phyloP scores from a whole-genome alignment of 2,113 vertebrate genomes.

The Syngnathoides biaculeatus region DNA sequence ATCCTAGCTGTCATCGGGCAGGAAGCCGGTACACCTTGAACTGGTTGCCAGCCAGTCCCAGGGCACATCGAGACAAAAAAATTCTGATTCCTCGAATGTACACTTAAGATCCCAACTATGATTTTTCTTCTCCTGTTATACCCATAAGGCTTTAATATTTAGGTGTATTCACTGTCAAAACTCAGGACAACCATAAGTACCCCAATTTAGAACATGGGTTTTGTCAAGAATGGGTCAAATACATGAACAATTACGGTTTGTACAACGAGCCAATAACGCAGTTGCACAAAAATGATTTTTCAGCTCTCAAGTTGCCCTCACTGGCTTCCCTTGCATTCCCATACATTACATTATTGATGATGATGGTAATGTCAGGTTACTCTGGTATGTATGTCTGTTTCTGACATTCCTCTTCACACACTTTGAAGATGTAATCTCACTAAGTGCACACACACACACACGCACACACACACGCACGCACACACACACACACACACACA shows the following conservation, averaged over 20 bases:
- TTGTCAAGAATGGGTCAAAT: background rate
- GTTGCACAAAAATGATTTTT: background rate
- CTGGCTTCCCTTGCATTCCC: slow-evolving; percentile 1
- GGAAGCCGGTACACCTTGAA: too few relatives aligned
- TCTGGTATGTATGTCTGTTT: background rate
- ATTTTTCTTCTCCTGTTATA: too few relatives aligned
- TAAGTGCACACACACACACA: background rate
- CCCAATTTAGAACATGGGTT: background rate
- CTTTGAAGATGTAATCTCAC: background rate
- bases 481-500: too few relatives aligned
- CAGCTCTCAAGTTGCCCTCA: background rate
- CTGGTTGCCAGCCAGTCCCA: too few relatives aligned
- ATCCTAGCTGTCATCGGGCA: too few relatives aligned
- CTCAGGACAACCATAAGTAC: too few relatives aligned
- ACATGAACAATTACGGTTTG: background rate
- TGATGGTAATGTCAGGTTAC: slow-evolving; percentile 3
- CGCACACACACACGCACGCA: too few relatives aligned
- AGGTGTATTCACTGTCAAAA: too few relatives aligned
- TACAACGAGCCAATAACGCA: background rate
- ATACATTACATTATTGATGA: slow-evolving; percentile 6
- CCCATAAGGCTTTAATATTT: too few relatives aligned
- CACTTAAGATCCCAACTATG: too few relatives aligned
- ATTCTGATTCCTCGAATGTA: too few relatives aligned
- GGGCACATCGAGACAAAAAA: too few relatives aligned
- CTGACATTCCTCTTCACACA: background rate